Base-by-base conservation (phyloP, 64 coral and sea anemone genomes). In the Stichodactyla helianthus region DNA sequence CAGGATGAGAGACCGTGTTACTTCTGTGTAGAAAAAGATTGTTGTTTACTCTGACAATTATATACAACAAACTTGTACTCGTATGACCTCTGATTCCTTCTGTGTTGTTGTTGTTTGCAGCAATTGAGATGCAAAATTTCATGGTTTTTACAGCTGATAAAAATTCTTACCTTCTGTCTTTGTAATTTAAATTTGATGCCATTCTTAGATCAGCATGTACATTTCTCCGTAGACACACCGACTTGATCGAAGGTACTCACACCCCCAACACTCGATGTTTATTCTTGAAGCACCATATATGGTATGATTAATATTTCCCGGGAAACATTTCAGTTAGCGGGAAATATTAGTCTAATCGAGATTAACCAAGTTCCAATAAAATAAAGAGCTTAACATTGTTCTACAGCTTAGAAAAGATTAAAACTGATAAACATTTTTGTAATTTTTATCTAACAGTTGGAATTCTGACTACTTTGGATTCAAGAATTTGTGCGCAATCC, bases 81-180 rank as follows among this genome's bases (percentile, higher is more conserved):
- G 6, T 8, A 68, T 68, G 63, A 68, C 63, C 63, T 9, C 63
- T 67, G 20, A 67, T 67, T 57, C 7, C 13, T 57, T 2, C 28
- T 44, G n/a, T n/a, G n/a, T n/a, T n/a, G 35, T 58, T 0, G 14
- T 6, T 58, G 18, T 20, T 25, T 68, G 17, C 5, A 68, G 17
- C 19, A 68, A 9, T 22, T 7, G 8, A 8, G 18, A 20, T 67
- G 7, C n/a, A 6, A 6, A n/a, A n/a, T 68, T 0, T 22, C 19
- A 68, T 68, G 19, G 8, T 68, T 68, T 23, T 68, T 50, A 52
- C 0, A 50, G 15, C 15, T 8, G 44, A 12, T 50, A 8, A 15
- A 11, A 6, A 79, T 79, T 68, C 63, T 22, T 68, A 79, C 77
- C 77, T 79, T 79, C 77, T 79, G 15, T 79, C 77, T 79, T 79